Conservation (phyloP, 1,140 invertebrate genomes). For the Euglossa dilemma region DNA sequence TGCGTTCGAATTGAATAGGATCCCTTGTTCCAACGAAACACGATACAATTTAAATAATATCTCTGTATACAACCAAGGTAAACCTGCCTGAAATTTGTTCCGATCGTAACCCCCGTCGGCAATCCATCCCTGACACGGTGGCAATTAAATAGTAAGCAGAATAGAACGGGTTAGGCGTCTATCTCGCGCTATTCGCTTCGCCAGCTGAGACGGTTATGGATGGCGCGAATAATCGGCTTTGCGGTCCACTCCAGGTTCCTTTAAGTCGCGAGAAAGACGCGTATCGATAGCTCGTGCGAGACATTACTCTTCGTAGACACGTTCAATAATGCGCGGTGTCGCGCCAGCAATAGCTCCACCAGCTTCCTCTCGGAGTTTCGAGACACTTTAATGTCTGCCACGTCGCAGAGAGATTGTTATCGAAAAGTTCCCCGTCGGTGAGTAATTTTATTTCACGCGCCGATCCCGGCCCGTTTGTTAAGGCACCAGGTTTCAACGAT, state of each 20-base stretch:
- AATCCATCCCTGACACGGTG: too few relatives aligned
- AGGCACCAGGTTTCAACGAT: neutral
- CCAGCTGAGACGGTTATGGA: conserved; percentile 45
- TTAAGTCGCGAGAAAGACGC: conserved; percentile 51
- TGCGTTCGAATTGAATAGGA: too few relatives aligned
- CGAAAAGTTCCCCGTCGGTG: neutral
- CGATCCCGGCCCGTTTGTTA: neutral
- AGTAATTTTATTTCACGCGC: neutral
- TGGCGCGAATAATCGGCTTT: conserved; percentile 61
- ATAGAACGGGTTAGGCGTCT: neutral
- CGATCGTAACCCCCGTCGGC: too few relatives aligned
- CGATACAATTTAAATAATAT: too few relatives aligned
- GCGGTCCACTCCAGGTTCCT: conserved; percentile 32
- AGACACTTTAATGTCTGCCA: neutral
- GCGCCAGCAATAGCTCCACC: neutral
- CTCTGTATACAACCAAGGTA: too few relatives aligned
- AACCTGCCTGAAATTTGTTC: too few relatives aligned
- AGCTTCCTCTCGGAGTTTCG: neutral
- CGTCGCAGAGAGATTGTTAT: too few relatives aligned
- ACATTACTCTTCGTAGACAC: conserved; percentile 31
- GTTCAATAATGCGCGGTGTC: conserved; percentile 1
- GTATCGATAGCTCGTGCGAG: conserved; percentile 58
- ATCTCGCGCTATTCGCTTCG: neutral
- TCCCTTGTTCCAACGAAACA: too few relatives aligned
- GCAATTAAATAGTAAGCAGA: neutral